Percentiles rank a stretch among this genome's conserved stretches.
phyloP scores from a whole-genome alignment of 1,140 invertebrate genomes.

The Piezodorus guildinii region DNA sequence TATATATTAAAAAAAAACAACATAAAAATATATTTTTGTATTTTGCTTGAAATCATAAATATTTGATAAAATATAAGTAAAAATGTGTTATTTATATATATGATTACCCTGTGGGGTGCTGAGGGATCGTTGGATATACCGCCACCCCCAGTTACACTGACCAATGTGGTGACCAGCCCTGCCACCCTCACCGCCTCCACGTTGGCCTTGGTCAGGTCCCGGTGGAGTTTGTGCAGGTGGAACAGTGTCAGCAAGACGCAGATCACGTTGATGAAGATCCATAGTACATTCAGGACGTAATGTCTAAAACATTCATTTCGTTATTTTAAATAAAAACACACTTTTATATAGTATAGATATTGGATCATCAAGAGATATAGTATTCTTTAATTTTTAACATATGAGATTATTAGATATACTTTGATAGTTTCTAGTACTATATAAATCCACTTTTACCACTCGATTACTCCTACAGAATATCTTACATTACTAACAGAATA shows the following conservation, averaged over 20 bases:
- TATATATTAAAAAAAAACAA: too few species aligned
- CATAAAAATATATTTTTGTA: too few species aligned
- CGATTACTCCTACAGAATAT: too few species aligned
- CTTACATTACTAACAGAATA: too few species aligned
- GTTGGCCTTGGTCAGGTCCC: slow-evolving; percentile 67
- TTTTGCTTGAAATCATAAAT: too few species aligned
- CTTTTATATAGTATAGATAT: too few species aligned
- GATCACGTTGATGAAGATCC: slow-evolving; percentile 78
- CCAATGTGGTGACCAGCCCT: slow-evolving; percentile 59
- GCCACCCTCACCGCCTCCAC: slow-evolving; percentile 58
- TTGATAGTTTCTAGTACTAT: too few species aligned
- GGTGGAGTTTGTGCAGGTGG: slow-evolving; percentile 71
- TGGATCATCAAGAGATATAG: too few species aligned
- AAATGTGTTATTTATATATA: not conserved
- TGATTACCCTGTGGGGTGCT: slow-evolving; percentile 31
- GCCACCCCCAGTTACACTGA: slow-evolving; percentile 50
- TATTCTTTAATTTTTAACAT: too few species aligned
- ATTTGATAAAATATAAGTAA: not conserved
- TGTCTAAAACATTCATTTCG: slow-evolving; percentile 39
- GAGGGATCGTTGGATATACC: slow-evolving; percentile 21
- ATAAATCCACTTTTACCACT: too few species aligned
- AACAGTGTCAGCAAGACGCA: slow-evolving; percentile 75
- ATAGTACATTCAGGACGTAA: slow-evolving; percentile 78
- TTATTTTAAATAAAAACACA: too few species aligned
- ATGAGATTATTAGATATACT: too few species aligned